Conservation (phyloP, 1,140 invertebrate genomes). For the Megalonaias nervosa region DNA sequence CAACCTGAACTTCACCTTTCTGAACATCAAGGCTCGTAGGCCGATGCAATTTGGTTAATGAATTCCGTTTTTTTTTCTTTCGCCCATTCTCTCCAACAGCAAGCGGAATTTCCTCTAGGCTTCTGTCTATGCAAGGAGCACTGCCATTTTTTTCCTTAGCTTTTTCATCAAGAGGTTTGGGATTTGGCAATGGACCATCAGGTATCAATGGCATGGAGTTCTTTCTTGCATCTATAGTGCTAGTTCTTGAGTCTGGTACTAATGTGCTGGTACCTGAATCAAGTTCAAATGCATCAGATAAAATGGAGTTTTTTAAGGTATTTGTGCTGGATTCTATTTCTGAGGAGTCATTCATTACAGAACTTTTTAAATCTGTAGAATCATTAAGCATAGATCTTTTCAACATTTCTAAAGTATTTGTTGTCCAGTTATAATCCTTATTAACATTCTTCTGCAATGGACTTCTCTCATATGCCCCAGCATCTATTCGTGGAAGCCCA, state of each 20-base stretch:
- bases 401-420: slow-evolving; percentile 35
- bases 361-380: neutral
- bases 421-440: slow-evolving; percentile 32
- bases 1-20: neutral
- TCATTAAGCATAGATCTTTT: neutral
- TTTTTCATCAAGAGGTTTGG: slow-evolving; percentile 36
- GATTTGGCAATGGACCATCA: slow-evolving; percentile 27
- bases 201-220: slow-evolving; percentile 24
- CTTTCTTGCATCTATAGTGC: slow-evolving; percentile 32
- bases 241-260: slow-evolving; percentile 19
- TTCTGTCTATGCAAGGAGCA: slow-evolving; percentile 64
- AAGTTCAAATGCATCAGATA: neutral
- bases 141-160: slow-evolving; percentile 40
- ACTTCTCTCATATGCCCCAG: slow-evolving; percentile 56
- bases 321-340: neutral
- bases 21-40: slow-evolving; percentile 10
- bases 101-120: slow-evolving; percentile 50
- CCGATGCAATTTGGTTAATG: slow-evolving; percentile 1
- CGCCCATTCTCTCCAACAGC: slow-evolving; percentile 10
- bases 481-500: slow-evolving; percentile 61
- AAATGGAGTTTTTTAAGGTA: neutral
- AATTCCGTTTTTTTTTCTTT: slow-evolving; percentile 12
- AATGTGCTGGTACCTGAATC: too few relatives aligned
- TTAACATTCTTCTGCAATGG: slow-evolving; percentile 41
- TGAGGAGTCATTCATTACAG: neutral